Base-by-base conservation (phyloP, 2,113 vertebrate genomes). In the Barnardius zonarius region DNA sequence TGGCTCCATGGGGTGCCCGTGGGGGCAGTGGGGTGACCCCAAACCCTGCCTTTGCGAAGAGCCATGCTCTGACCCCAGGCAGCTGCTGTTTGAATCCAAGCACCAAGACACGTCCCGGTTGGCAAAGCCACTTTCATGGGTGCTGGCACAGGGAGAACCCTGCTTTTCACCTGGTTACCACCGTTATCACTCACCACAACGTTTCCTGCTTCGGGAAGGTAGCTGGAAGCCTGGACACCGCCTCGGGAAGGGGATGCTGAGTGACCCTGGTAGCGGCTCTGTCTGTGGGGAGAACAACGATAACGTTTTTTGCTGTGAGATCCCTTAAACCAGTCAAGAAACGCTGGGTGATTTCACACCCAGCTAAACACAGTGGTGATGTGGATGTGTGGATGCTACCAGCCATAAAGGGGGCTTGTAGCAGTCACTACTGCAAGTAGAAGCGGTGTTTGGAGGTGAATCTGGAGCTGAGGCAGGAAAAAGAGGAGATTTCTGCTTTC, bases 71-170 rank as follows among this genome's bases (percentile, higher is more conserved):
- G 69, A 33, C 35, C 27, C 20, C 51, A 22, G 43, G 67, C 43
- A 7, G 20, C 18, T 1, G 1, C 39, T 10, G 13, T 59, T 55
- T 2, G 1, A 37, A 44, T n/a, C 28, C 52, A 11, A 59, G 48
- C 35, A 19, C 3, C 5, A 3, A 3, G 1, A 13, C 22, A 7
- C 2, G 0, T 46, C 57, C 75, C 0, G 0, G 14, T n/a, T 31
- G 8, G 22, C 24, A 8, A 43, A 62, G 6, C 48, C 37, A 1
- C 33, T 12, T 74, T 2, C 27, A 5, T 23, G 17, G n/a, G 66
- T 6, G 6, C 64, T 3, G 62, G 59, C 6, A 3, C 2, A 17
- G 15, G 15, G 14, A 17, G 14, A 46, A 7, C 3, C 4, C 0
- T 17, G 11, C 9, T 13, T 48, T 6, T 5, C 37, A 2, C 12